Evolutionary conservation across 2,888 invertebrate species (phyloP).

Genomic region (Acleris sparsana): DNA sequence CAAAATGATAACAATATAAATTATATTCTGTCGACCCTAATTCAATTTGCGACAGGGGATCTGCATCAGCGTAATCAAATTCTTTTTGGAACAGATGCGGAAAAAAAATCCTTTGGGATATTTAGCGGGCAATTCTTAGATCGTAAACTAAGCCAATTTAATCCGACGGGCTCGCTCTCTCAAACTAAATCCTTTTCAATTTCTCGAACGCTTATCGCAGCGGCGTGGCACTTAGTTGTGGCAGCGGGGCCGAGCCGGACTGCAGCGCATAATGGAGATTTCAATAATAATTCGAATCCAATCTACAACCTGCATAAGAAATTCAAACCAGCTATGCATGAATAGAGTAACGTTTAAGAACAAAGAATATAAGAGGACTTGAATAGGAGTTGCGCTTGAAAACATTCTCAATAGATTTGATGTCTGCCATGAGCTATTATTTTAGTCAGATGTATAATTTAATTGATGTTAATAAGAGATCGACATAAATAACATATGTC

Average conservation of each 20-base stretch:
- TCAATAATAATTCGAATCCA: slow-evolving; percentile 23
- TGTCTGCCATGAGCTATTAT: too few relatives aligned
- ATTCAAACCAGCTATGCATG: slow-evolving; percentile 1
- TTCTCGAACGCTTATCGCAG: slow-evolving; percentile 61
- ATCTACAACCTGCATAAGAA: slow-evolving; percentile 9
- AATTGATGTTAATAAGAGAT: too few relatives aligned
- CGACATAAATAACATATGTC: not conserved
- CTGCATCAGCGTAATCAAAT: slow-evolving; percentile 22
- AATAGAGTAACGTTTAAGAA: not conserved
- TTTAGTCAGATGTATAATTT: too few relatives aligned
- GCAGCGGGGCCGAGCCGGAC: slow-evolving; percentile 23
- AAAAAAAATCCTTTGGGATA: slow-evolving; percentile 42
- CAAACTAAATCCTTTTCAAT: slow-evolving; percentile 70
- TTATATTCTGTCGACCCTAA: slow-evolving; percentile 22
- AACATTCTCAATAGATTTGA: too few relatives aligned
- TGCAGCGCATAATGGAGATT: slow-evolving; percentile 25
- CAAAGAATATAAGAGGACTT: not conserved
- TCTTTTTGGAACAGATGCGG: slow-evolving; percentile 21
- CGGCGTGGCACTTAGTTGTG: slow-evolving; percentile 38
- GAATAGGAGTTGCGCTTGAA: too few relatives aligned
- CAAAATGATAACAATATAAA: slow-evolving; percentile 28
- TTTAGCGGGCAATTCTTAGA: slow-evolving; percentile 45
- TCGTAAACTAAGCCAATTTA: slow-evolving; percentile 67
- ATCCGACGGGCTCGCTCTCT: slow-evolving; percentile 60
- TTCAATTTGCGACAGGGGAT: slow-evolving; percentile 20